These are phyloP conservation scores for Scortum barcoo DNA, from an alignment of 2,113 vertebrate species.

Conservation along the genomic window DNA sequence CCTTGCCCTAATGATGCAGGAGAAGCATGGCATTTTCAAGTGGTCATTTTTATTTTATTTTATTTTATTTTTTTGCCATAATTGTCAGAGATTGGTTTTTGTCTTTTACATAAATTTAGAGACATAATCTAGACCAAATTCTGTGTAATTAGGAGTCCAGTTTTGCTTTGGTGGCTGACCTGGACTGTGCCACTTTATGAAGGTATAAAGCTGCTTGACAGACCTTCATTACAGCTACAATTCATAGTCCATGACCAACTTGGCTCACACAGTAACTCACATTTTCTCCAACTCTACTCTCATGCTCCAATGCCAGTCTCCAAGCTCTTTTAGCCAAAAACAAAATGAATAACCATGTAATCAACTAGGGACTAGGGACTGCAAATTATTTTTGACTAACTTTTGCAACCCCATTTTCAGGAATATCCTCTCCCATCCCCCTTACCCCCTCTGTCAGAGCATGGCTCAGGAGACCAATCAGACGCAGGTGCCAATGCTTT, in stretches of 20 bases:
- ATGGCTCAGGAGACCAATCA: constrained; percentile 96
- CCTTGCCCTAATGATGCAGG: neutral
- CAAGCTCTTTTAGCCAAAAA: constrained; percentile 54
- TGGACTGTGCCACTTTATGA: constrained; percentile 19
- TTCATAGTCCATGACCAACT: neutral
- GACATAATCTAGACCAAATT: neutral
- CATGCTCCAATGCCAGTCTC: constrained; percentile 54
- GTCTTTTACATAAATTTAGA: neutral
- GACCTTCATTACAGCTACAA: constrained; percentile 21
- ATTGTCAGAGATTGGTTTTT: neutral
- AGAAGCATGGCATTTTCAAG: neutral
- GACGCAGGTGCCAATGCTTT: constrained; percentile 93
- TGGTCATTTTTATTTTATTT: constrained; percentile 3
- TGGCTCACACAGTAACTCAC: constrained; percentile 14
- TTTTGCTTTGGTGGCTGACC: neutral
- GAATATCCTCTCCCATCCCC: constrained; percentile 82
- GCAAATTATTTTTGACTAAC: constrained; percentile 63
- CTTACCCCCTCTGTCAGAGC: constrained; percentile 81
- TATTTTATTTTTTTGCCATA: constrained; percentile 1
- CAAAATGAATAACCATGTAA: constrained; percentile 5
- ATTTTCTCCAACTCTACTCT: constrained; percentile 36
- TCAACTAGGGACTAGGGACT: constrained; percentile 25
- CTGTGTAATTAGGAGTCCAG: constrained; percentile 2
- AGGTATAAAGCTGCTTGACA: constrained; percentile 3
- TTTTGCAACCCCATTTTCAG: constrained; percentile 74